A percentile compares a stretch with the other conserved stretches of the same genome.
phyloP scores from a whole-genome alignment of 2,888 invertebrate species.

The Macrophya alboannulata region DNA sequence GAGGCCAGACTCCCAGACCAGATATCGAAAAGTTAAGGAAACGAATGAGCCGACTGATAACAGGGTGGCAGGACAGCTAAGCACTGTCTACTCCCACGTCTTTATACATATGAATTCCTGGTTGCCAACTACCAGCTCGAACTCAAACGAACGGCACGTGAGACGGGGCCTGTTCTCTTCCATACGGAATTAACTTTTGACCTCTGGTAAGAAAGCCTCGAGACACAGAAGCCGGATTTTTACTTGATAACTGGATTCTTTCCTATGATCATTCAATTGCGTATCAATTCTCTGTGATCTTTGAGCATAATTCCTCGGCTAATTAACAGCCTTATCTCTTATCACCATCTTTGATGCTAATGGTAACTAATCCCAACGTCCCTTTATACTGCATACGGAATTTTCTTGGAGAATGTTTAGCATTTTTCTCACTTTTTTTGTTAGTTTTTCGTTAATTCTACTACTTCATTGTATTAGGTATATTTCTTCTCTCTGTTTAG shows the following conservation, averaged over 20 bases:
- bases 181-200: conserved; percentile 30
- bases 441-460: not conserved
- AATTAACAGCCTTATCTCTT: conserved; percentile 60
- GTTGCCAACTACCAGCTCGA: conserved; percentile 30
- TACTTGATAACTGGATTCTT: not conserved
- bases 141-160: conserved; percentile 43
- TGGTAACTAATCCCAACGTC: conserved; percentile 21
- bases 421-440: not conserved
- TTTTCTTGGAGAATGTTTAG: not conserved
- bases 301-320: conserved; percentile 65
- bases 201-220: not conserved
- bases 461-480: not conserved
- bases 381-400: not conserved
- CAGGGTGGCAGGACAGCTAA: conserved; percentile 32
- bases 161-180: not conserved
- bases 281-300: conserved; percentile 59
- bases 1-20: not conserved
- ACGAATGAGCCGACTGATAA: conserved; percentile 43
- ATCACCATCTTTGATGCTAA: conserved; percentile 33
- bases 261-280: not conserved
- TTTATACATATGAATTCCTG: conserved; percentile 20
- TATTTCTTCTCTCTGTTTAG: not conserved
- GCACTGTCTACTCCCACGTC: not conserved
- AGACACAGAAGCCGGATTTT: not conserved
- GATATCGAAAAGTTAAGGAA: conserved; percentile 47